phyloP scores from a whole-genome alignment of 2,113 vertebrate genomes.

The Patagioenas fasciata region DNA sequence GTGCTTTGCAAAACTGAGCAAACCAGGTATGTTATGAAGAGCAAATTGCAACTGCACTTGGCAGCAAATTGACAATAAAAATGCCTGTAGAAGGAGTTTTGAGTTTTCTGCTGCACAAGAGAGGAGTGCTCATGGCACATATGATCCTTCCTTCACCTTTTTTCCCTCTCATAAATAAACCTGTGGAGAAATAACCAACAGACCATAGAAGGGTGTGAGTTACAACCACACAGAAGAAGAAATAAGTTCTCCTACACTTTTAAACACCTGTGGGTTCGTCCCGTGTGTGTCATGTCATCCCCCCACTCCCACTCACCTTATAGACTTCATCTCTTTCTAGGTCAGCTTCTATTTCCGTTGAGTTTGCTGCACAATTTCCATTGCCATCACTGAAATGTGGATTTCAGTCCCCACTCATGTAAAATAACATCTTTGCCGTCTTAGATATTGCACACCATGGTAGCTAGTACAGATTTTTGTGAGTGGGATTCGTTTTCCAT shows the following conservation, averaged over 20 bases:
- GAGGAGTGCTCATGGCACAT: not conserved
- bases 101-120: not conserved
- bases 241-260: not conserved
- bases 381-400: not conserved
- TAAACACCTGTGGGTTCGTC: not conserved
- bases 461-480: not conserved
- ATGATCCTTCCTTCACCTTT: not conserved
- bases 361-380: not conserved
- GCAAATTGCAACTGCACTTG: not conserved
- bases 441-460: not conserved
- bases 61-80: not conserved
- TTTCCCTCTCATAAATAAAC: not conserved
- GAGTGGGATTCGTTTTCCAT: not conserved
- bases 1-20: not conserved
- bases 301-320: not conserved
- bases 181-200: not conserved
- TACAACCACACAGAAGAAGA: not conserved
- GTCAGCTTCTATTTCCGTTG: not conserved
- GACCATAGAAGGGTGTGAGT: not conserved
- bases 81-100: not conserved
- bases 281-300: rapidly evolving
- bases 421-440: not conserved
- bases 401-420: not conserved
- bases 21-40: not conserved
- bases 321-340: not conserved